phyloP scores from a whole-genome alignment of 2,888 invertebrate species.

The Plagiodera versicolora region DNA sequence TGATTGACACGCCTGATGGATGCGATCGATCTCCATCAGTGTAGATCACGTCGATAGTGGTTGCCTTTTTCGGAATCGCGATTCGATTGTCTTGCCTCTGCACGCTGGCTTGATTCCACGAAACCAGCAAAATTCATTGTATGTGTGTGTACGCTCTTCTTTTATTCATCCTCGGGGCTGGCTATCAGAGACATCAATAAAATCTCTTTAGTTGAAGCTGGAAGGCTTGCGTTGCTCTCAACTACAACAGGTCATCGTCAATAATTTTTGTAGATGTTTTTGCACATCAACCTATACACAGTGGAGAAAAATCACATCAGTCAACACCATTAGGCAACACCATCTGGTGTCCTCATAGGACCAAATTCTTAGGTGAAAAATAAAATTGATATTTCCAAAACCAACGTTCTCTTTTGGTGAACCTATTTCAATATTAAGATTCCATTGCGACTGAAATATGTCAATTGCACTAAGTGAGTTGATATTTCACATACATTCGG shows the following conservation, averaged over 20 bases:
- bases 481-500: too few relatives aligned
- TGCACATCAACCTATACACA: too few relatives aligned
- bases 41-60: constrained; percentile 52
- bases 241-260: neutral
- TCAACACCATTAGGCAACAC: too few relatives aligned
- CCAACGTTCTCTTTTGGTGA: too few relatives aligned
- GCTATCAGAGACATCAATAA: constrained; percentile 9
- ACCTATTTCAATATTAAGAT: too few relatives aligned
- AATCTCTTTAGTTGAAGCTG: constrained; percentile 7
- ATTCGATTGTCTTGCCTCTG: constrained; percentile 39
- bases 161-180: constrained; percentile 20
- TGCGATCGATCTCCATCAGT: constrained; percentile 56
- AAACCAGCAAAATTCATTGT: constrained; percentile 26
- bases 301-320: too few relatives aligned
- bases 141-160: constrained; percentile 14
- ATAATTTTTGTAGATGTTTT: too few relatives aligned
- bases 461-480: too few relatives aligned
- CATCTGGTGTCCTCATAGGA: too few relatives aligned
- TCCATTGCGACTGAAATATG: too few relatives aligned
- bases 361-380: too few relatives aligned
- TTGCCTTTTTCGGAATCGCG: constrained; percentile 45
- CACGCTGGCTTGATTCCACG: constrained; percentile 27
- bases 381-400: too few relatives aligned
- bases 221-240: neutral
- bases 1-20: constrained; percentile 56